Evolutionary conservation across 2,113 vertebrate genomes (phyloP).

Genomic region (Campylorhamphus procurvoides): DNA sequence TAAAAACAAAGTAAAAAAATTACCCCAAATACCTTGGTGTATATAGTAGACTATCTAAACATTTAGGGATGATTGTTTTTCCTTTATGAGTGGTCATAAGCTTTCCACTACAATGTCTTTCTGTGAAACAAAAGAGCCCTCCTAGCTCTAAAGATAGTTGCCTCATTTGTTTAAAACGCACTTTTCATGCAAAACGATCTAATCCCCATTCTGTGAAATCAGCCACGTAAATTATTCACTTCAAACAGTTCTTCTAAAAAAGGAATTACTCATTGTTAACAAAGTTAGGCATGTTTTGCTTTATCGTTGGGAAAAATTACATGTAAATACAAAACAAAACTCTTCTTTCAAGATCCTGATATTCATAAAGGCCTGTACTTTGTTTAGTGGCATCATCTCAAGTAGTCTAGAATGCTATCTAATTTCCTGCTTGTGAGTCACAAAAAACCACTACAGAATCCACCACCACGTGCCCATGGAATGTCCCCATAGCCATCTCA

Average conservation of each 20-base stretch:
- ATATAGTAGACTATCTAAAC: not conserved
- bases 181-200: not conserved
- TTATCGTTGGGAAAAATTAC: not conserved
- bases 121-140: not conserved
- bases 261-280: not conserved
- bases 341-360: not conserved
- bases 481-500: not conserved
- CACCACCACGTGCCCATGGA: fast-evolving
- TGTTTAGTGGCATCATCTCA: not conserved
- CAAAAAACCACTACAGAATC: not conserved
- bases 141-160: not conserved
- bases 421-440: not conserved
- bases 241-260: not conserved
- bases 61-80: not conserved
- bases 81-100: not conserved
- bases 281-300: not conserved
- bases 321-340: not conserved
- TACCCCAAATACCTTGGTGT: not conserved
- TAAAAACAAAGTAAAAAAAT: not conserved
- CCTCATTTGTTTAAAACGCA: not conserved
- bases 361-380: not conserved
- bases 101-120: not conserved
- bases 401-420: not conserved
- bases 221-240: not conserved
- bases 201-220: not conserved